Base-by-base conservation (phyloP, 2,113 vertebrate species). In the Urocitellus parryii region DNA sequence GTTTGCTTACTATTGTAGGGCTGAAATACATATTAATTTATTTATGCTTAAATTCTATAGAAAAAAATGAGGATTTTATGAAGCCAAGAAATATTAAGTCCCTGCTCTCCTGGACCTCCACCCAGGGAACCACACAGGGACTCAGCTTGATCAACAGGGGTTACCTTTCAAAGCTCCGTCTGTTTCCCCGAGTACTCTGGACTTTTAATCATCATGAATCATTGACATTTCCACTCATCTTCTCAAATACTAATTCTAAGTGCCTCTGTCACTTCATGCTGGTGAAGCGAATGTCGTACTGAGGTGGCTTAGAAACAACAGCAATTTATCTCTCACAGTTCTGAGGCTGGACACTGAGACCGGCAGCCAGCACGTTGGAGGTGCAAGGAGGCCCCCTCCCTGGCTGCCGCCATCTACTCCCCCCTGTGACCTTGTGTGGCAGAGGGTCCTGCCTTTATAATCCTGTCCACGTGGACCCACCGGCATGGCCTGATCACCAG, bases 131-230 rank as follows among this genome's bases (percentile, higher is more conserved):
- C 88, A 70, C 79, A 82, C 61, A 42, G 61, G 86, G 58, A 91
- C 63, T 94, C 76, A 42, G 37, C 77, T 13, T 67, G 87, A 90
- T 80, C 24, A 68, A 42, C 37, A 56, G 63, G 83, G 78, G 65
- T 65, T 82, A 10, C 32, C 83, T 88, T 88, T 78, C 77, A 83
- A 86, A 88, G n/a, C 14, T 29, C 82, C 2, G 24, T 48, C 72
- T 45, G 74, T 76, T 90, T 16, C 42, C 29, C 34, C 24, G 45
- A 51, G 68, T 20, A 80, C 37, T 82, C 76, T 65, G 53, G 51
- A 34, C 37, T 77, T 91, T 91, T 91, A 91, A 72, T 24, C 87
- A 53, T 82, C 77, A 65, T 77, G 51, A 72, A 77, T 72, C 39
- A 90, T 90, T 92, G 90, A 80, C 32, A 4, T 90, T 72, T 87